Conservation (phyloP, 2,113 vertebrate genomes). For the Porphyrio hochstetteri region DNA sequence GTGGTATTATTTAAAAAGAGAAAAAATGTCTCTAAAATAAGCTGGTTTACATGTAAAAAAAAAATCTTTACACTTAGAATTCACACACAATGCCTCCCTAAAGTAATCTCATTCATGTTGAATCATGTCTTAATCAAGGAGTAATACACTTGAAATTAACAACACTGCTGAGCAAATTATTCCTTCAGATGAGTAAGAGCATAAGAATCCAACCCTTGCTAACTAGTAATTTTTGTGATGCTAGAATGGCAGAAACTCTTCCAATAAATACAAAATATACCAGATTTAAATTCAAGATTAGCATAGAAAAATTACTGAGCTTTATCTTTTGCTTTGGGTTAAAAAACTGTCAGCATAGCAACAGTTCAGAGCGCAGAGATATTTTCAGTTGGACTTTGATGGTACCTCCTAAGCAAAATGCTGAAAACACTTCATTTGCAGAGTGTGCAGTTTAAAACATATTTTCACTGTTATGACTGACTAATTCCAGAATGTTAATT, state of each 20-base stretch:
- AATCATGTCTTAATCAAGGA: slow-evolving; percentile 39
- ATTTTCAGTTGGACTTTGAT: neutral
- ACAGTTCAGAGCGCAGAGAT: slow-evolving; percentile 9
- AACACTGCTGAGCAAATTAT: slow-evolving; percentile 12
- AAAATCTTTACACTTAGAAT: neutral
- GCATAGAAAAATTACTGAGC: slow-evolving; percentile 9
- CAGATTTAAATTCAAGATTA: neutral
- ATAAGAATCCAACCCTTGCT: neutral
- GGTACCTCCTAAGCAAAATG: slow-evolving; percentile 8
- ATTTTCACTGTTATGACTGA: neutral
- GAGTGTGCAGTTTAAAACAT: neutral
- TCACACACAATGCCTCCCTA: neutral
- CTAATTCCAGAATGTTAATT: slow-evolving; percentile 10
- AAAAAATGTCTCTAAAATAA: neutral
- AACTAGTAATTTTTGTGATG: slow-evolving; percentile 15
- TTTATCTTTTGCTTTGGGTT: slow-evolving; percentile 13
- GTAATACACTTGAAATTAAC: neutral
- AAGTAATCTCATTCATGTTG: slow-evolving; percentile 1
- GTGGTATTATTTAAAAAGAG: neutral
- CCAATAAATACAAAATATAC: neutral
- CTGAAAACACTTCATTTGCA: neutral
- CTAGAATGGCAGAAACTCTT: neutral
- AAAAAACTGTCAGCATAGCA: neutral
- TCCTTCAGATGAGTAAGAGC: slow-evolving; percentile 9
- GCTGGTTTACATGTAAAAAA: neutral